Conservation (phyloP, 2,113 vertebrate species). For the Psilopsiagon aymara region DNA sequence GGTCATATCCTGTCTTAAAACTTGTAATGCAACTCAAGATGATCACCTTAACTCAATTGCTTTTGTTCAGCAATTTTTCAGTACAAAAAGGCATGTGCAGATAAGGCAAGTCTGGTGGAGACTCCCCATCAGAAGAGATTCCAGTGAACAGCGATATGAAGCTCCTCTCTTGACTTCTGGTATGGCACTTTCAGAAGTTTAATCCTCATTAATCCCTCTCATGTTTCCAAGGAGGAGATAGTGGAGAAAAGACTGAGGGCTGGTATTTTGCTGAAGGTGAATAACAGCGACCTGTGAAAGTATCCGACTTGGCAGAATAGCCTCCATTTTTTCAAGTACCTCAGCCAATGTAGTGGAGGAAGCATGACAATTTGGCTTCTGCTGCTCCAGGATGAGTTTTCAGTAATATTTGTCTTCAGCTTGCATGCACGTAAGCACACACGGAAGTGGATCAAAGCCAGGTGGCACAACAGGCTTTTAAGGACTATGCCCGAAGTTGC, state of each 20-base stretch:
- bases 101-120: not conserved
- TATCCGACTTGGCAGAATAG: not conserved
- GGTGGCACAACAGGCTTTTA: not conserved
- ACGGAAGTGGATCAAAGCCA: not conserved
- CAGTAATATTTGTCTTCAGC: not conserved
- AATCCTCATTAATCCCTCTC: not conserved
- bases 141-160: not conserved
- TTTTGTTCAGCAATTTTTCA: constrained; percentile 39
- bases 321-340: not conserved
- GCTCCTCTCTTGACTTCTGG: not conserved
- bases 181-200: not conserved
- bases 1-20: constrained; percentile 38
- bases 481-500: not conserved
- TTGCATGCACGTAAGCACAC: rapidly evolving
- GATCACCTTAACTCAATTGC: constrained; percentile 21
- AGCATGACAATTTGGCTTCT: not conserved
- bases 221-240: not conserved
- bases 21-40: constrained; percentile 47
- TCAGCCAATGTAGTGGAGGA: not conserved
- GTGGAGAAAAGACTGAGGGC: not conserved
- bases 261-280: not conserved
- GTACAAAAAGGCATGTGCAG: not conserved
- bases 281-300: not conserved
- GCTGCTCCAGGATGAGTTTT: not conserved
- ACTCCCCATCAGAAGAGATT: not conserved